Evolutionary conservation across 2,888 invertebrate species (phyloP), one percentile per base, ranked within the genome.

Genomic region (Idaea straminata): DNA sequence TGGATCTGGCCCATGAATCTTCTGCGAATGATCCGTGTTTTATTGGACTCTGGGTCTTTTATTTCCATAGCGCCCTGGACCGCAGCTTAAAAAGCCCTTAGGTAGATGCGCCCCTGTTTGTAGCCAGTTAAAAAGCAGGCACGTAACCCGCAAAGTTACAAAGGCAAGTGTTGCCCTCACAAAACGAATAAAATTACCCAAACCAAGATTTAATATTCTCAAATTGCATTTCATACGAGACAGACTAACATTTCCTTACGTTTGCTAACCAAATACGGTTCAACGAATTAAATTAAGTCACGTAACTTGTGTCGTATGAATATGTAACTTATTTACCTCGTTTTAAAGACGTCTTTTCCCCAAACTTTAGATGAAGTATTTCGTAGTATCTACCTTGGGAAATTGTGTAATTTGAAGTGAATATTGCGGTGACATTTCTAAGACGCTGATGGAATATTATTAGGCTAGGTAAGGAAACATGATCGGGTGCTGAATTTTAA

Each of bases 331-430:
- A 47, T 47, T 13, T 10, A 10, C 13, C 5, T 13, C 47, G 3
- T 7, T 7, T 47, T 47, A 47, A 47, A 10, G 47, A 13, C 47
- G 47, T 47, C 13, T 7, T 47, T 47, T 47, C 47, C 47, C 13
- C 2, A 13, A 47, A 47, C 13, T 47, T 47, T 47, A 47, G 10
- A 47, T 47, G 47, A 13, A 47, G 13, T 47, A 47, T 47, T 47
- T 47, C 47, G 6, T 47, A 47, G 47, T 47, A 47, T 47, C 47
- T 47, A 47, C 47, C 47, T 10, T 47, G 47, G 47, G 47, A 47
- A 47, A 47, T 47, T 47, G 47, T 47, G 47, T 47, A 47, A 47
- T 47, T 47, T 47, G 47, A 47, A 47, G 47, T 47, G 47, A 47
- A 10, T 10, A 47, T 47, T 47, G 47, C 47, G 47, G 47, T 47